A percentile compares a stretch with the other conserved stretches of the same genome.
phyloP scores from a whole-genome alignment of 2,888 invertebrate species.

The Notocelia uddmanniana region DNA sequence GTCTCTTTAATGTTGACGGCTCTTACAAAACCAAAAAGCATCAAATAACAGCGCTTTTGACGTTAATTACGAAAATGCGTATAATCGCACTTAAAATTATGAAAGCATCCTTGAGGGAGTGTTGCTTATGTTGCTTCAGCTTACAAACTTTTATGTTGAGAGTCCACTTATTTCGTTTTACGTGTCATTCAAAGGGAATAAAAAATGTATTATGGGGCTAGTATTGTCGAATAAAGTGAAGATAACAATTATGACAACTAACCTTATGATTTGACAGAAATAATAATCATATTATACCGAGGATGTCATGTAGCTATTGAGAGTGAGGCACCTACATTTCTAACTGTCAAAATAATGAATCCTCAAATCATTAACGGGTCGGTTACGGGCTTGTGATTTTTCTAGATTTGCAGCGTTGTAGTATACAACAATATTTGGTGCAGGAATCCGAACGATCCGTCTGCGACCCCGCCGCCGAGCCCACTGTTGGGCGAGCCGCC shows the following conservation, averaged over 20 bases:
- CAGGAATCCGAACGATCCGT: constrained; percentile 89
- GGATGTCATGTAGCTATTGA: no score
- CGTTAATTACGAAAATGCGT: constrained; percentile 34
- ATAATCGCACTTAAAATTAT: constrained; percentile 36
- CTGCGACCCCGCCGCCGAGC: constrained; percentile 85
- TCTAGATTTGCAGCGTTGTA: no score
- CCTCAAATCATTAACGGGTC: no score
- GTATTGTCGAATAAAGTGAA: constrained; percentile 11
- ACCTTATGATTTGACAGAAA: constrained; percentile 5
- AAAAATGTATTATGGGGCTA: constrained; percentile 8
- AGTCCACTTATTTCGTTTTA: constrained; percentile 29
- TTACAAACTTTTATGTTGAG: constrained; percentile 33
- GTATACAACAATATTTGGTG: constrained; percentile 50
- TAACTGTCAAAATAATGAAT: background rate
- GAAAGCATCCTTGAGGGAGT: constrained; percentile 30
- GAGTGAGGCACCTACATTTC: background rate
- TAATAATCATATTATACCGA: background rate
- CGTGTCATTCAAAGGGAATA: constrained; percentile 22
- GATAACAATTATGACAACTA: constrained; percentile 13
- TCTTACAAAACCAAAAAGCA: constrained; percentile 10
- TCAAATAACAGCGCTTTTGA: constrained; percentile 25
- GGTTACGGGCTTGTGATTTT: no score
- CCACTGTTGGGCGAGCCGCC: constrained; percentile 74
- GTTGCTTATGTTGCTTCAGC: constrained; percentile 35
- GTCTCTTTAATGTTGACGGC: background rate